Evolutionary conservation across 2,888 invertebrate species (phyloP).

Genomic region (Scrobipalpa atriplicella): DNA sequence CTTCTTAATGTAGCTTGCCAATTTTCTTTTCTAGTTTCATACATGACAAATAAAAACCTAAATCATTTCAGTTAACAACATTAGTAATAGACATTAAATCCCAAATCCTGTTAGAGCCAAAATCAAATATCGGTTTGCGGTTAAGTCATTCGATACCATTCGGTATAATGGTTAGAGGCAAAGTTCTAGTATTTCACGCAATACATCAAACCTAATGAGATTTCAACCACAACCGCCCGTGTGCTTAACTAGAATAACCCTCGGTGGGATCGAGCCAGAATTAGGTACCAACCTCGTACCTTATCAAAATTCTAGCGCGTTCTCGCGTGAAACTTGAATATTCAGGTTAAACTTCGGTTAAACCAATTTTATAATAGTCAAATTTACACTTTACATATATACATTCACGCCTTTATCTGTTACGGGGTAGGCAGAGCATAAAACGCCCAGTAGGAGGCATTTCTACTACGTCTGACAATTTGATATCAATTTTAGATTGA

Average conservation of each 20-base stretch:
- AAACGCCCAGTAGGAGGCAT: no score
- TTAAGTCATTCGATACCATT: constrained; percentile 15
- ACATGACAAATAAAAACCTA: no score
- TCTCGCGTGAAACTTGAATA: constrained; percentile 8
- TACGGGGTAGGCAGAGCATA: no score
- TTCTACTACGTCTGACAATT: no score
- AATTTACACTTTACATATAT: neutral
- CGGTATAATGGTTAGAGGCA: neutral
- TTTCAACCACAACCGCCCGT: constrained; percentile 22
- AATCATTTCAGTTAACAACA: no score
- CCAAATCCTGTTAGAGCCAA: neutral
- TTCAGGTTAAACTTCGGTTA: neutral
- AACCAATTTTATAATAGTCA: constrained; percentile 4
- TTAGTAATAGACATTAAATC: neutral
- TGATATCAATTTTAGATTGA: no score
- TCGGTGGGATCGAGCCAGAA: constrained; percentile 33
- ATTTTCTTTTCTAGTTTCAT: no score
- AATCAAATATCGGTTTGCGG: constrained; percentile 16
- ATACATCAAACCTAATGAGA: constrained; percentile 21
- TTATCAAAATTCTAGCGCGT: constrained; percentile 17
- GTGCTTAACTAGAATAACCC: constrained; percentile 29
- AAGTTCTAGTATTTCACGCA: constrained; percentile 16
- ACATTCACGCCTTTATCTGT: no score
- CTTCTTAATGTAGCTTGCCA: no score
- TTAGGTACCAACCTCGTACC: constrained; percentile 27